Evolutionary conservation across 2,797 vertebrate genomes (phyloP), one percentile per base, ranked within the genome.

Genomic region (Argya squamiceps): DNA sequence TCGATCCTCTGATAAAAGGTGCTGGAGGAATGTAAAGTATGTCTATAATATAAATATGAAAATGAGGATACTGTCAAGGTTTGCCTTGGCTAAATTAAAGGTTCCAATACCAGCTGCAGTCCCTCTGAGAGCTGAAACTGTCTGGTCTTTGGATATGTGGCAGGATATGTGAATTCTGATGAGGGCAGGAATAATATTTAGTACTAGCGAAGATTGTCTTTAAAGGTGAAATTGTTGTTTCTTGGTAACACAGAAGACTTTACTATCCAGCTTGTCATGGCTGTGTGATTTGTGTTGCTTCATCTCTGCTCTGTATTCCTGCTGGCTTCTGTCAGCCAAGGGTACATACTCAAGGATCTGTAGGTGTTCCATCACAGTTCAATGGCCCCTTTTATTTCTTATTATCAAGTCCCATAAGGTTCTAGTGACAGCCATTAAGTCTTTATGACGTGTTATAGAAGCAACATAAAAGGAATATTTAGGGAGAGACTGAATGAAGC

Each of bases 1-100:
- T 92, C 63, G 63, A 65, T 90, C 34, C 32, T 59, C 47, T 87
- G 93, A 97, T 97, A 93, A 94, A 88, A 90, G 39, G 69, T 95
- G 55, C 46, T 87, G 82, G 43, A 94, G 36, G 88, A 90, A 93
- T 93, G 58, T 21, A 59, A 91, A 88, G 21, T 73, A 86, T 90
- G 81, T 88, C 58, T 81, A 56, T 76, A 58, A 73, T 6, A 75
- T 58, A 90, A 94, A 65, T 59, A 69, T 4, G 0, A 93, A 93
- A 78, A 88, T 67, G 50, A 17, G 10, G 55, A 65, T 69, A 52
- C 26, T 69, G 49, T 84, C 67, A 76, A 69, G 37, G 53, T 92
- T 73, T 95, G 47, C 13, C 36, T 71, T 82, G 52, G 43, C 63
- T 90, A 67, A 73, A 87, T 62, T 19, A 46, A 86, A 73, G 44